Conservation (phyloP, 1,140 invertebrate species). For the Coptotermes formosanus region DNA sequence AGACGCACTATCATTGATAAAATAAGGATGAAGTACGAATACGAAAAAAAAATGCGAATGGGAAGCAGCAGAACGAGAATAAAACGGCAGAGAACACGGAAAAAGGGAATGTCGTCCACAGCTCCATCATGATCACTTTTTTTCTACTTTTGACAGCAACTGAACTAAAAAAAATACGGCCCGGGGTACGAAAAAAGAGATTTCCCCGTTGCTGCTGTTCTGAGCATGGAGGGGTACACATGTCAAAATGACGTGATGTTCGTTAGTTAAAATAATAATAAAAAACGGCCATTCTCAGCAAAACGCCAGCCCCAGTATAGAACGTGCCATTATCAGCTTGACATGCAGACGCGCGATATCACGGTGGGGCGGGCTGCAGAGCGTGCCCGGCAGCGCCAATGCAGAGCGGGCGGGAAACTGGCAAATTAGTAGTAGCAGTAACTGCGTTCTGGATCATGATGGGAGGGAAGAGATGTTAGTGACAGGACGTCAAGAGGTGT, state of each 20-base stretch:
- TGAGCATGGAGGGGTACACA: conserved; percentile 22
- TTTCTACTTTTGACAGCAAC: background rate
- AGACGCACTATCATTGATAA: too few relatives aligned
- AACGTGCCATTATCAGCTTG: conserved; percentile 17
- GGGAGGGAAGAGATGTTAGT: conserved; percentile 4
- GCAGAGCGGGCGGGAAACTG: conserved; percentile 8
- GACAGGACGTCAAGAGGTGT: background rate
- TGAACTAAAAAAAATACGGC: conserved; percentile 9
- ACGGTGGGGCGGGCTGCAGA: conserved; percentile 1
- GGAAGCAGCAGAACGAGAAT: background rate
- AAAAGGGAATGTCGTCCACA: background rate
- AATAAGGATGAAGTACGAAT: too few relatives aligned
- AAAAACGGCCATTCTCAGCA: conserved; percentile 29
- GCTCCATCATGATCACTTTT: background rate
- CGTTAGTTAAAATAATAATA: conserved; percentile 24
- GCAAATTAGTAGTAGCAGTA: conserved; percentile 23
- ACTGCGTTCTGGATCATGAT: too few relatives aligned
- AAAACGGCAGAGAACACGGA: background rate
- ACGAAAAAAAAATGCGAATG: background rate
- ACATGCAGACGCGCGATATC: conserved; percentile 8
- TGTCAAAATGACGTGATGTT: conserved; percentile 23
- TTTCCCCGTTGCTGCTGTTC: conserved; percentile 7
- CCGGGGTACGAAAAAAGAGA: background rate
- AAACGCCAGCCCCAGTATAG: conserved; percentile 1
- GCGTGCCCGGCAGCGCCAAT: conserved; percentile 27